These are phyloP conservation scores for Coreoperca whiteheadi DNA, from an alignment of 2,113 vertebrate species.

Conservation along the genomic window DNA sequence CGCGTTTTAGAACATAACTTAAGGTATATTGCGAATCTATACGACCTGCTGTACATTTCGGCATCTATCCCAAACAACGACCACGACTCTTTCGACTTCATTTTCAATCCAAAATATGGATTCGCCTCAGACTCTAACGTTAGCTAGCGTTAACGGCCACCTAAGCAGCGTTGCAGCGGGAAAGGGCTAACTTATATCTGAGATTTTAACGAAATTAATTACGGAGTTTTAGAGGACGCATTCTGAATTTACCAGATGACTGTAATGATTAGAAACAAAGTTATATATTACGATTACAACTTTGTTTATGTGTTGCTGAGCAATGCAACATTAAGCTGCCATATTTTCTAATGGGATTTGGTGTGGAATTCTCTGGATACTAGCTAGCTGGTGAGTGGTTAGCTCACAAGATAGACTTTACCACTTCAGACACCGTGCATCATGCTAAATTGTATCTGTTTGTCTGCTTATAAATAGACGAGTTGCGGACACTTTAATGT, in stretches of 20 bases:
- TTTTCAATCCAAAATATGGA: background rate
- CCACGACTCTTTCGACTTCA: fast-evolving
- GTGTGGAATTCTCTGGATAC: slow-evolving; percentile 10
- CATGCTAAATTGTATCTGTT: background rate
- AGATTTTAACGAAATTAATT: background rate
- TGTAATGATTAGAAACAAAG: fast-evolving
- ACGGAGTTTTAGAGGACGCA: background rate
- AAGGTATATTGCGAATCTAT: background rate
- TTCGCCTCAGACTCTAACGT: background rate
- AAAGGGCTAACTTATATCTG: background rate
- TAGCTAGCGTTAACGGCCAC: background rate
- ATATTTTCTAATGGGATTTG: slow-evolving; percentile 24
- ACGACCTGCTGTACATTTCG: background rate
- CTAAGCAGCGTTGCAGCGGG: too few species aligned
- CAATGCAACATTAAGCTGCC: background rate
- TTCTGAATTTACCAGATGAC: background rate
- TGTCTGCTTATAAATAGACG: background rate
- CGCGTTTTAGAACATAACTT: too few species aligned
- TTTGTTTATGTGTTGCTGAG: background rate
- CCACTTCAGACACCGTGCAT: background rate
- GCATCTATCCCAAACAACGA: background rate
- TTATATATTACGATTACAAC: background rate
- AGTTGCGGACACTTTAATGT: background rate
- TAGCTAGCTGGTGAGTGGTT: slow-evolving; percentile 55
- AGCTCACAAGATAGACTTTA: background rate